Percentiles rank a stretch among this genome's conserved stretches.
phyloP scores from a whole-genome alignment of 2,113 vertebrate genomes.

The Polypterus senegalus region DNA sequence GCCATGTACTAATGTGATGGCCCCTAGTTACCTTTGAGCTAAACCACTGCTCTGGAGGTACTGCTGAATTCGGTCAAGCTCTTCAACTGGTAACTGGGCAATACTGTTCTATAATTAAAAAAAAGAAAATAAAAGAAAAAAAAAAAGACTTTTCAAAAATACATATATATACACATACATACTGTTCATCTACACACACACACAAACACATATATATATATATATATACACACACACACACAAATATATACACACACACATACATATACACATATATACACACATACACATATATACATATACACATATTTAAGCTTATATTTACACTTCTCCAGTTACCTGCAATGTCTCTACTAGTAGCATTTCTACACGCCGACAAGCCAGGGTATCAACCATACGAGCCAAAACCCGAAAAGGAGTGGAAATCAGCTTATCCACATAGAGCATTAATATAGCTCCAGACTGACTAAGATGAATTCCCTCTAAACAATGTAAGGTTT shows the following conservation, averaged over 20 bases:
- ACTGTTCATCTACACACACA: too few species aligned
- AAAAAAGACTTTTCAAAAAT: too few species aligned
- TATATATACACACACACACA: too few species aligned
- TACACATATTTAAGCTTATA: too few species aligned
- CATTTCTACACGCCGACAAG: constrained; percentile 93
- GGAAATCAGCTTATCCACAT: constrained; percentile 79
- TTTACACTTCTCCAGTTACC: constrained; percentile 39
- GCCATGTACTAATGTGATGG: too few species aligned
- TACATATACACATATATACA: too few species aligned
- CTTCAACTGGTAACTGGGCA: constrained; percentile 81
- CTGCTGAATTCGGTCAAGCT: constrained; percentile 82
- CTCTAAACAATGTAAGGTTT: constrained; percentile 85
- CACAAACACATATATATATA: too few species aligned
- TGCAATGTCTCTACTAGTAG: constrained; percentile 83
- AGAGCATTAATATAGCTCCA: constrained; percentile 77
- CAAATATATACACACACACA: too few species aligned
- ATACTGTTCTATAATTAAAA: constrained; percentile 63
- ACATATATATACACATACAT: not conserved
- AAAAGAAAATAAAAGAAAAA: not conserved
- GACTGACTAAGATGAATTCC: constrained; percentile 98
- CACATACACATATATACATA: too few species aligned
- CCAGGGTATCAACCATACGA: constrained; percentile 87
- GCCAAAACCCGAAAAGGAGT: constrained; percentile 88
- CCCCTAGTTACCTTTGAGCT: constrained; percentile 64
- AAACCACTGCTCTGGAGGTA: constrained; percentile 81